Conservation (phyloP, 2,888 invertebrate species). For the Ophion ventricosus region DNA sequence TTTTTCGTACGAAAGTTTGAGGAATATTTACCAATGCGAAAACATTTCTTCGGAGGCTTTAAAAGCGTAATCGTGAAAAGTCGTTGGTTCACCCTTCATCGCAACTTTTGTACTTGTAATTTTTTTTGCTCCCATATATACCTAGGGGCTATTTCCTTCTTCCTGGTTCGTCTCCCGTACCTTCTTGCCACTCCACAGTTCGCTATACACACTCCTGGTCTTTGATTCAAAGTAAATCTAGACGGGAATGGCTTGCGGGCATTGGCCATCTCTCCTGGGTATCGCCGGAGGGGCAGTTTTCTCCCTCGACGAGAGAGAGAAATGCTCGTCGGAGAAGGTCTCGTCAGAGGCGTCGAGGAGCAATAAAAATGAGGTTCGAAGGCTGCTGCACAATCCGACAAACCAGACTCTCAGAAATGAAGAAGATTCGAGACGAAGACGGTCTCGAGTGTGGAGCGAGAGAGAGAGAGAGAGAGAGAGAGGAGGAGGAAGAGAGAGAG, state of each 20-base stretch:
- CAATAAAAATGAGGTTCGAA: slow-evolving; percentile 65
- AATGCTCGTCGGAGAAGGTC: slow-evolving; percentile 51
- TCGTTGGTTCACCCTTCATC: slow-evolving; percentile 19
- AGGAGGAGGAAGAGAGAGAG: not conserved
- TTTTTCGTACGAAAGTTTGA: not conserved
- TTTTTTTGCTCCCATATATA: slow-evolving; percentile 35
- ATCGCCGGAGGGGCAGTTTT: slow-evolving; percentile 47
- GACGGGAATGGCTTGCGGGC: slow-evolving; percentile 66
- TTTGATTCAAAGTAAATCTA: slow-evolving; percentile 70
- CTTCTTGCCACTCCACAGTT: slow-evolving; percentile 51
- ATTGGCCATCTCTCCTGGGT: slow-evolving; percentile 61
- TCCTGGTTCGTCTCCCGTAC: slow-evolving; percentile 34
- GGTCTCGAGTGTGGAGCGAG: slow-evolving; percentile 30
- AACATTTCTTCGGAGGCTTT: slow-evolving; percentile 26
- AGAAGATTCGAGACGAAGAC: slow-evolving; percentile 48
- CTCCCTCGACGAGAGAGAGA: slow-evolving; percentile 59
- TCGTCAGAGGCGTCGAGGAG: slow-evolving; percentile 50
- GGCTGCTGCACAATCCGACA: slow-evolving; percentile 34
- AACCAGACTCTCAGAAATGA: slow-evolving; percentile 45
- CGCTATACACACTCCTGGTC: slow-evolving; percentile 62
- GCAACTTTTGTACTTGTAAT: slow-evolving; percentile 41
- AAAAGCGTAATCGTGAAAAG: slow-evolving; percentile 25
- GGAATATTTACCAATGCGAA: slow-evolving; percentile 27
- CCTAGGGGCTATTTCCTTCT: slow-evolving; percentile 51
- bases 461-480: slow-evolving; percentile 6